phyloP scores from a whole-genome alignment of 2,797 vertebrate genomes.

The Acanthopagrus latus region DNA sequence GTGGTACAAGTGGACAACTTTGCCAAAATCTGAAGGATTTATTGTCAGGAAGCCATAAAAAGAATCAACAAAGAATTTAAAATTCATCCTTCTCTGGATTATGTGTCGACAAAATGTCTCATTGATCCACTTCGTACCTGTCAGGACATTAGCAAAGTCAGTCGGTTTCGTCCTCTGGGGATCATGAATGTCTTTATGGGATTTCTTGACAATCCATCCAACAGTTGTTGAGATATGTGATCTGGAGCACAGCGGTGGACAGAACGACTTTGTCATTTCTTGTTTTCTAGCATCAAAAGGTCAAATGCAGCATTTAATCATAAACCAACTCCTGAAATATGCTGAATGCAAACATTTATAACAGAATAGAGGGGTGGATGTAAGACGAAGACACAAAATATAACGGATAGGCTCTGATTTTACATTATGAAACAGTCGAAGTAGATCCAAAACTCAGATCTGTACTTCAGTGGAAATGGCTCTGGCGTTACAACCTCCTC shows the following conservation, averaged over 20 bases:
- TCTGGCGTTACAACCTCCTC: constrained; percentile 21
- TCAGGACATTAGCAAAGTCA: no score
- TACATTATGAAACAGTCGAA: constrained; percentile 11
- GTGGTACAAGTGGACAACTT: no score
- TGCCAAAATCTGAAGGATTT: no score
- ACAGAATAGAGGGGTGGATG: not conserved
- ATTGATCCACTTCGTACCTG: no score
- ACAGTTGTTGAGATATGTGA: not conserved
- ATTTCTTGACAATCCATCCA: not conserved
- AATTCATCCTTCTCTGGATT: no score
- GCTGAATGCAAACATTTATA: not conserved
- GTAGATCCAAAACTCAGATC: constrained; percentile 27
- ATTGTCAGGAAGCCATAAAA: no score
- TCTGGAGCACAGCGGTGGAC: not conserved
- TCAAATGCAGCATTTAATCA: not conserved
- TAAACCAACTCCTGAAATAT: not conserved
- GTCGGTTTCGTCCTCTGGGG: no score
- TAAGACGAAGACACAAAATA: not conserved
- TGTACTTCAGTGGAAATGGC: constrained; percentile 20
- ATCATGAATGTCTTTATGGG: not conserved
- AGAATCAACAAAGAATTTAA: no score
- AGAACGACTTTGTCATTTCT: not conserved
- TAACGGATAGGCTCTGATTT: not conserved
- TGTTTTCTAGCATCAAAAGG: not conserved
- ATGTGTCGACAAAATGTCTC: no score